These are phyloP conservation scores for Aphodius sticticus DNA, from an alignment of 2,888 invertebrate species.

Conservation along the genomic window DNA sequence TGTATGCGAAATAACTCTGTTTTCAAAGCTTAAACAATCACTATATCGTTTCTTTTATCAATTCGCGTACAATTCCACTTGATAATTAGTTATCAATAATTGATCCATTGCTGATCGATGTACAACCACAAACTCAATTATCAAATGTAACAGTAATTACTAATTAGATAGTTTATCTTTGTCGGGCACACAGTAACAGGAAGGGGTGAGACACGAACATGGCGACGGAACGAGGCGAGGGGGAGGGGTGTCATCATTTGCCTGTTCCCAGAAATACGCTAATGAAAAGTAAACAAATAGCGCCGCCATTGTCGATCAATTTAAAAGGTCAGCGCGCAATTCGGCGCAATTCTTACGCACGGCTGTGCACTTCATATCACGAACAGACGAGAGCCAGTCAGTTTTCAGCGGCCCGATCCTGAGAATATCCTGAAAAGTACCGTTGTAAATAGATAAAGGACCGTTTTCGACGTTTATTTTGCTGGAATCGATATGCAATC, in stretches of 20 bases:
- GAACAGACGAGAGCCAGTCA: neutral
- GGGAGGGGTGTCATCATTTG: neutral
- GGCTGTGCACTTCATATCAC: neutral
- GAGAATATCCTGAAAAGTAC: neutral
- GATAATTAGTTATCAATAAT: too few relatives aligned
- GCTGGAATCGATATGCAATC: too few relatives aligned
- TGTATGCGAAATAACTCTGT: too few relatives aligned
- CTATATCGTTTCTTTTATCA: too few relatives aligned
- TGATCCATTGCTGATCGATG: too few relatives aligned
- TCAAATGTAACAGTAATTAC: too few relatives aligned
- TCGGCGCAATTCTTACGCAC: neutral
- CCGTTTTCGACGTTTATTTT: too few relatives aligned
- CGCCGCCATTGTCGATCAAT: neutral
- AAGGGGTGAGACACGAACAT: neutral
- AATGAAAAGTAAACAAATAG: neutral
- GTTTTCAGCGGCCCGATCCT: neutral
- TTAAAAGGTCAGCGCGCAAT: neutral
- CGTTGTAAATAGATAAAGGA: neutral
- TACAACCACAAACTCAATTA: too few relatives aligned
- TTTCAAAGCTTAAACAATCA: too few relatives aligned
- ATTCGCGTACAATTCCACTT: too few relatives aligned
- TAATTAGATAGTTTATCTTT: too few relatives aligned
- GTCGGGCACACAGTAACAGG: too few relatives aligned
- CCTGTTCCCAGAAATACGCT: neutral
- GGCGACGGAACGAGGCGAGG: neutral